A percentile compares a stretch with the other conserved stretches of the same genome.
Conservation (phyloP, 2,888 invertebrate species). For the Autographa pulchrina region DNA sequence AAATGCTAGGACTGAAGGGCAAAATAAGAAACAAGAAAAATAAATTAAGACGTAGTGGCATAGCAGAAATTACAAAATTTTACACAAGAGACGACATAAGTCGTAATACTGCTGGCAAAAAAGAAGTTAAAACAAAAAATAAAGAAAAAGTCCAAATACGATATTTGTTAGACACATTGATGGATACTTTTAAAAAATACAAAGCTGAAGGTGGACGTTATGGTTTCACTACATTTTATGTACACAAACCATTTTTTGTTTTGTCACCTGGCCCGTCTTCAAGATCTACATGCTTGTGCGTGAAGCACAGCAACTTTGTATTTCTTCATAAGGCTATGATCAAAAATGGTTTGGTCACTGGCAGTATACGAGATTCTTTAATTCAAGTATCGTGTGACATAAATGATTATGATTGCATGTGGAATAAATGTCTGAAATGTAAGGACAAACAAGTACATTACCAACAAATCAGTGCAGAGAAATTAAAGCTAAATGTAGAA, state of each 20-base stretch:
- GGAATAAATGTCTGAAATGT: neutral
- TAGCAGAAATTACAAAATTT: neutral
- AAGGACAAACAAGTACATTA: neutral
- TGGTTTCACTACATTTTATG: neutral
- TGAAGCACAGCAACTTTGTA: neutral
- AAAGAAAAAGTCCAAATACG: neutral
- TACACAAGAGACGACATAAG: neutral
- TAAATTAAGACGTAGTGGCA: no score
- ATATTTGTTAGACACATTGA: neutral
- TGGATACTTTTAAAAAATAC: neutral
- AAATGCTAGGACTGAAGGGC: no score
- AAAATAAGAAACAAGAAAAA: no score
- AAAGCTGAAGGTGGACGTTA: neutral
- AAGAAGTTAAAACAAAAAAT: neutral
- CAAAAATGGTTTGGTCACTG: no score
- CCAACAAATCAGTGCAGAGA: no score
- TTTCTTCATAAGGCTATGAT: no score
- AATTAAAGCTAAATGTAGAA: neutral
- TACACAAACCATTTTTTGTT: neutral
- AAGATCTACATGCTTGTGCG: neutral
- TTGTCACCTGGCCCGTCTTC: neutral
- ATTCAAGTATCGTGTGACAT: no score
- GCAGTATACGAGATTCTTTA: no score
- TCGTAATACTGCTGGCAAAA: slow-evolving; percentile 1
- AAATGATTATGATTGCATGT: no score